A percentile compares a stretch with the other conserved stretches of the same genome.
Conservation (phyloP, 1,140 invertebrate genomes). For the Trypoxylus dichotomus region DNA sequence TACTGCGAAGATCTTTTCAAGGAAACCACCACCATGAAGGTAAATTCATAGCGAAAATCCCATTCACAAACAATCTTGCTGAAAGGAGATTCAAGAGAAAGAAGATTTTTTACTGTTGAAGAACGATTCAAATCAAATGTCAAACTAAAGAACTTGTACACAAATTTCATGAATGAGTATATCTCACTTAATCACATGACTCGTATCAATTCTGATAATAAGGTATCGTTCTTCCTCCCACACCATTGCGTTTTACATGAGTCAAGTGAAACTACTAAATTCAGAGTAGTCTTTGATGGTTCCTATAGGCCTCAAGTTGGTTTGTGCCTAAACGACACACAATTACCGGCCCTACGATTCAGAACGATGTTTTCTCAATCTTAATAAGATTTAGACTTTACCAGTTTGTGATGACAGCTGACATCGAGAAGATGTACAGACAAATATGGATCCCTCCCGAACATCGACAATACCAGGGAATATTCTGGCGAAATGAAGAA, state of each 20-base stretch:
- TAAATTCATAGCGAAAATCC: no score
- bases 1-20: no score
- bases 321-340: not conserved
- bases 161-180: not conserved
- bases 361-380: constrained; percentile 43
- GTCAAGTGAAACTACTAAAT: constrained; percentile 35
- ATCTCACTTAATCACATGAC: not conserved
- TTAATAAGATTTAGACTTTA: constrained; percentile 53
- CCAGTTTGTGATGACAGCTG: constrained; percentile 45
- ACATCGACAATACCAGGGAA: no score
- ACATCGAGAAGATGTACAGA: constrained; percentile 33
- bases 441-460: no score
- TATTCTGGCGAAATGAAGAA: no score
- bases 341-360: no score
- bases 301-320: not conserved
- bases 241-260: not conserved
- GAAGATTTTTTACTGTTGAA: no score
- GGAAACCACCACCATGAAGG: no score
- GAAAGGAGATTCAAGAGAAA: no score
- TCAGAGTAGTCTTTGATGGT: constrained; percentile 20
- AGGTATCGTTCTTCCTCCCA: not conserved
- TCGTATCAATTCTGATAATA: not conserved
- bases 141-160: not conserved
- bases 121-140: no score
- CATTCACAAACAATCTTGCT: no score